These are phyloP conservation scores for Azorinus chamasolen DNA, from an alignment of 2,888 invertebrate genomes.

Conservation along the genomic window DNA sequence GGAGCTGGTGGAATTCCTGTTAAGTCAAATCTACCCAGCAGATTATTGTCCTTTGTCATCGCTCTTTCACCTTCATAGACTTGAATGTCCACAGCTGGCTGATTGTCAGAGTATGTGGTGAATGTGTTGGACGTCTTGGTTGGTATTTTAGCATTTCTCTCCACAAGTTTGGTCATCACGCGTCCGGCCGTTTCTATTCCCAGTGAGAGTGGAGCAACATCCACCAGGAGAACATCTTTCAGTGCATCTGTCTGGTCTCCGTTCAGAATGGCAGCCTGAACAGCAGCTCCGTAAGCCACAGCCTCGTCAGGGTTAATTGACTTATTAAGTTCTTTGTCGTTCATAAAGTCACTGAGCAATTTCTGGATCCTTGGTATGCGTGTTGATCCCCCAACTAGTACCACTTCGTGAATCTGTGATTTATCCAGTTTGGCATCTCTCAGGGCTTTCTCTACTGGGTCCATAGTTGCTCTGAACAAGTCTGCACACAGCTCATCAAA, in stretches of 20 bases:
- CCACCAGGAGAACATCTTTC: slow-evolving; percentile 94
- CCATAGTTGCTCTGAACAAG: slow-evolving; percentile 89
- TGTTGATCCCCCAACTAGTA: slow-evolving; percentile 91
- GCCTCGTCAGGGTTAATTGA: slow-evolving; percentile 97
- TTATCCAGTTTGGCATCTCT: slow-evolving; percentile 93
- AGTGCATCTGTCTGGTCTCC: slow-evolving; percentile 89
- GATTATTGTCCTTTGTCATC: slow-evolving; percentile 97
- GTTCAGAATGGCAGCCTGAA: slow-evolving; percentile 89
- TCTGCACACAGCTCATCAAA: slow-evolving; percentile 83
- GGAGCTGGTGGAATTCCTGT: slow-evolving; percentile 83
- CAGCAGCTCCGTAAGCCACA: slow-evolving; percentile 90
- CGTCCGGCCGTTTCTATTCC: slow-evolving; percentile 89
- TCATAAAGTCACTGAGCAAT: slow-evolving; percentile 81
- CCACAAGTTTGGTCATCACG: slow-evolving; percentile 79
- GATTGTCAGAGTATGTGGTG: slow-evolving; percentile 96
- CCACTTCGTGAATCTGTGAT: slow-evolving; percentile 91
- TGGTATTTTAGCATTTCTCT: slow-evolving; percentile 84
- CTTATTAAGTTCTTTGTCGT: slow-evolving; percentile 78
- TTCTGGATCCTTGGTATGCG: slow-evolving; percentile 84
- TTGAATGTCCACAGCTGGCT: slow-evolving; percentile 86
- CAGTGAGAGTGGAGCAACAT: slow-evolving; percentile 87
- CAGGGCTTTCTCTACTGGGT: slow-evolving; percentile 93
- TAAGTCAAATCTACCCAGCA: slow-evolving; percentile 80
- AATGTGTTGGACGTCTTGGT: slow-evolving; percentile 87
- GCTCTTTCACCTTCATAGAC: slow-evolving; percentile 97